These are phyloP conservation scores for Chironomus riparius DNA, from an alignment of 2,888 invertebrate genomes.

Conservation along the genomic window DNA sequence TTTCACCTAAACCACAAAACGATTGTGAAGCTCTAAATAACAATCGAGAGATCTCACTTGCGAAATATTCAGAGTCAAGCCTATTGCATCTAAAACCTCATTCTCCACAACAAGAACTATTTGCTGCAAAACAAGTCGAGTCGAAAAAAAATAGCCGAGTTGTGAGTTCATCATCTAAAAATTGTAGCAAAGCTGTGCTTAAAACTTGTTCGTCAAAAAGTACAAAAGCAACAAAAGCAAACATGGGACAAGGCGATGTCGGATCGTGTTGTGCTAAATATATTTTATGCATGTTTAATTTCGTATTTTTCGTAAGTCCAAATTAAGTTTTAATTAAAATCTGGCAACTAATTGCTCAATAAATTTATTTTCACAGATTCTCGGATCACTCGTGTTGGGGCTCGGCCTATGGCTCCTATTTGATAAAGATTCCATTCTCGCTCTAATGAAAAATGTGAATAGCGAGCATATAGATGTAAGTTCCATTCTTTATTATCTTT, in stretches of 20 bases:
- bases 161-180: neutral
- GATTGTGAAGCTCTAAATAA: too few species aligned
- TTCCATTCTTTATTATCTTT: slow-evolving; percentile 28
- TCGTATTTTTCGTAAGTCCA: slow-evolving; percentile 61
- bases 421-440: slow-evolving; percentile 57
- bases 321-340: neutral
- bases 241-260: slow-evolving; percentile 46
- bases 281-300: slow-evolving; percentile 62
- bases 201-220: neutral
- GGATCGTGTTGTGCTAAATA: slow-evolving; percentile 59
- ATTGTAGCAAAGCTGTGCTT: neutral
- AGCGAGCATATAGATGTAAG: slow-evolving; percentile 50
- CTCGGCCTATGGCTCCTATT: slow-evolving; percentile 61
- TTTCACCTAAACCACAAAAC: too few species aligned
- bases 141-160: too few species aligned
- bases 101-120: neutral
- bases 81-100: neutral
- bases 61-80: too few species aligned
- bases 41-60: too few species aligned
- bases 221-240: neutral
- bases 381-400: slow-evolving; percentile 54
- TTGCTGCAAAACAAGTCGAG: neutral
- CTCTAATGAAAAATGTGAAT: slow-evolving; percentile 49
- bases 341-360: neutral
- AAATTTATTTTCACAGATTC: slow-evolving; percentile 34